A percentile compares a stretch with the other conserved stretches of the same genome.
phyloP scores from a whole-genome alignment of 2,113 vertebrate genomes.

The Psittacus erithacus region DNA sequence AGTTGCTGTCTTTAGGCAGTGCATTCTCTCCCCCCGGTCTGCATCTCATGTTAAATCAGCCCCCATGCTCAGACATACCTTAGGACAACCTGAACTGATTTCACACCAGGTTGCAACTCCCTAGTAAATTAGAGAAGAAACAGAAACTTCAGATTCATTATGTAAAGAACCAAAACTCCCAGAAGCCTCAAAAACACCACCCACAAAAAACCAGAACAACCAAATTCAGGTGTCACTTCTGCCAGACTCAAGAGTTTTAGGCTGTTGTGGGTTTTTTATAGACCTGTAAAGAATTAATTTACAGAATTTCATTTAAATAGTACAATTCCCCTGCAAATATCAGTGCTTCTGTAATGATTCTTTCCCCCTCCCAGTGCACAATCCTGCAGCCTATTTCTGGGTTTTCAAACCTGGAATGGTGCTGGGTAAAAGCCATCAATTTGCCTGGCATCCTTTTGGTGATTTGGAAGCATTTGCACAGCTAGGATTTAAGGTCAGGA shows the following conservation, averaged over 20 bases:
- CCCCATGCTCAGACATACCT: slow-evolving; percentile 77
- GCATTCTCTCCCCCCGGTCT: not conserved
- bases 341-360: not conserved
- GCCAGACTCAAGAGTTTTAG: not conserved
- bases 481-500: slow-evolving; percentile 14
- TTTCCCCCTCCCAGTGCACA: not conserved
- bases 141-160: not conserved
- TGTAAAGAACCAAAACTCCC: not conserved
- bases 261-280: not conserved
- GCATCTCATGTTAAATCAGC: not conserved
- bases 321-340: not conserved
- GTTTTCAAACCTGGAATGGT: not conserved
- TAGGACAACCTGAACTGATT: slow-evolving; percentile 95
- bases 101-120: slow-evolving; percentile 90
- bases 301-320: not conserved
- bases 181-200: not conserved
- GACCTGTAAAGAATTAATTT: not conserved
- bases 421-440: not conserved
- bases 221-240: not conserved
- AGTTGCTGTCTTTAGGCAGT: not conserved
- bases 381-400: not conserved
- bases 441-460: not conserved
- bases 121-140: slow-evolving; percentile 64
- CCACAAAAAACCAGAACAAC: not conserved
- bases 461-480: not conserved